Conservation (phyloP, 2,113 vertebrate genomes). For the Gopherus flavomarginatus region DNA sequence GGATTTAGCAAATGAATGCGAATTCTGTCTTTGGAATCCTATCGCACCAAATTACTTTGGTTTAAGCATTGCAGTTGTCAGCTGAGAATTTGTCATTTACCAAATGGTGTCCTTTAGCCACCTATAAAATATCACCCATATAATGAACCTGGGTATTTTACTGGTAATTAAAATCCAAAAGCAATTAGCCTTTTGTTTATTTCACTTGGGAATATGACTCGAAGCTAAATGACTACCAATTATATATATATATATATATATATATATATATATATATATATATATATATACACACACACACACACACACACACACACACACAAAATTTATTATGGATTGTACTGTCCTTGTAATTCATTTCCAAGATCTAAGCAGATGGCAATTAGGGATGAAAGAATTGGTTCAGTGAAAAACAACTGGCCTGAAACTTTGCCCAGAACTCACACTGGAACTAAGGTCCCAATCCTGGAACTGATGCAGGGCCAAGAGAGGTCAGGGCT, state of each 20-base stretch:
- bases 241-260: neutral
- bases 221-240: slow-evolving; percentile 46
- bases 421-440: neutral
- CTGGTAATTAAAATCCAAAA: slow-evolving; percentile 71
- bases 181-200: slow-evolving; percentile 74
- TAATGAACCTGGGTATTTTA: slow-evolving; percentile 60
- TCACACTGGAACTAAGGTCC: neutral
- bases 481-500: neutral
- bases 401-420: neutral
- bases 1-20: slow-evolving; percentile 1
- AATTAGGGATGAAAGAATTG: neutral
- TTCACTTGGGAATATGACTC: slow-evolving; percentile 54
- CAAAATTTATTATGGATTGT: slow-evolving; percentile 34
- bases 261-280: neutral
- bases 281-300: neutral
- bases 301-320: neutral
- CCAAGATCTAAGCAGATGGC: neutral
- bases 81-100: slow-evolving; percentile 48
- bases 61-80: slow-evolving; percentile 20
- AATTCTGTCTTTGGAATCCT: neutral
- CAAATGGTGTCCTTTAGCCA: slow-evolving; percentile 28
- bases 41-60: neutral
- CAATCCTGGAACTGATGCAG: neutral
- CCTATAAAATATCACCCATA: slow-evolving; percentile 33
- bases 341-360: slow-evolving; percentile 21